Evolutionary conservation across 2,113 vertebrate genomes (phyloP).

Genomic region (Ophthalmolycus amberensis): DNA sequence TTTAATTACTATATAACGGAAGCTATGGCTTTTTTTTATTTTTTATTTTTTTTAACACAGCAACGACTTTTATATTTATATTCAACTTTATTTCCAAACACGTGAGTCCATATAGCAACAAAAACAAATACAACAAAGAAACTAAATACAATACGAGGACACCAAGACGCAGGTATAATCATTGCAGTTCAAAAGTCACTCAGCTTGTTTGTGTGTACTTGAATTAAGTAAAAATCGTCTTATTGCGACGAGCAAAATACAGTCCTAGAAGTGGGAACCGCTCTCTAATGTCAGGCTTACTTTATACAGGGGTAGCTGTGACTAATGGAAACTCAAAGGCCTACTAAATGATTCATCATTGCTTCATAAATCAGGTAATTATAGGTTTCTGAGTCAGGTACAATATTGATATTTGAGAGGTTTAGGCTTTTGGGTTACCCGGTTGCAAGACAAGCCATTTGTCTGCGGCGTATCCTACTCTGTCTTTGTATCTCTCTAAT

Average conservation of each 20-base stretch:
- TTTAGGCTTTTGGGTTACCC: not conserved
- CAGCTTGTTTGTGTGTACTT: not conserved
- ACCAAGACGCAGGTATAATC: no score
- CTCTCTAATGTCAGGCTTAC: not conserved
- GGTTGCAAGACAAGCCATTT: not conserved
- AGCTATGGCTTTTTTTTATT: not conserved
- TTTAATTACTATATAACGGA: conserved; percentile 11
- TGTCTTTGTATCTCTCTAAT: conserved; percentile 3
- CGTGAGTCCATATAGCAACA: no score
- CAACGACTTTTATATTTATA: not conserved
- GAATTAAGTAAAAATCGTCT: not conserved
- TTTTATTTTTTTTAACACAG: conserved; percentile 1
- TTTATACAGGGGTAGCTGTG: not conserved
- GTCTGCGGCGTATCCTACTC: not conserved
- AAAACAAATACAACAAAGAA: no score
- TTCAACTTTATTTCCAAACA: no score
- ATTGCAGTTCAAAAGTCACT: no score
- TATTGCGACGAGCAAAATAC: not conserved
- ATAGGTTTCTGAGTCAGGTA: not conserved
- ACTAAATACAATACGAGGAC: no score
- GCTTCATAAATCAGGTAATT: conserved; percentile 14
- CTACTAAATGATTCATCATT: conserved; percentile 8
- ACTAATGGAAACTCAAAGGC: conserved; percentile 7
- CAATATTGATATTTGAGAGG: not conserved
- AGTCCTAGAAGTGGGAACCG: not conserved